Conservation (phyloP, 2,797 vertebrate species). For the Scolopax bukidnonensis region DNA sequence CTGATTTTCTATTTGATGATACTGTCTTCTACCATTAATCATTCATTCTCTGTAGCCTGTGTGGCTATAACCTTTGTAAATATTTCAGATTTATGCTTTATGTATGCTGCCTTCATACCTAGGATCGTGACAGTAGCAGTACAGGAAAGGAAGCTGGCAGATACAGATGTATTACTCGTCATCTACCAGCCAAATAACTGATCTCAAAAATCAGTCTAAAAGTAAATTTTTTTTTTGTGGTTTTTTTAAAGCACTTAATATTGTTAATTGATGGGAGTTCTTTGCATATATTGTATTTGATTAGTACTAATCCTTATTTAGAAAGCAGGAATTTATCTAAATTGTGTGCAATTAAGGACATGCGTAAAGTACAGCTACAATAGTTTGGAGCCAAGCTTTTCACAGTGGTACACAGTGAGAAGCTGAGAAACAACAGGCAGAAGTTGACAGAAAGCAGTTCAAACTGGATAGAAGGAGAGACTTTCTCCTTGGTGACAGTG, state of each 20-base stretch:
- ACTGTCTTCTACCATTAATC: background rate
- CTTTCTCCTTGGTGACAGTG: background rate
- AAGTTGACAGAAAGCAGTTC: background rate
- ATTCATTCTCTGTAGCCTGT: background rate
- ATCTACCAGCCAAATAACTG: background rate
- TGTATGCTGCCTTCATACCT: background rate
- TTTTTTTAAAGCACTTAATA: background rate
- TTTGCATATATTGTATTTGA: background rate
- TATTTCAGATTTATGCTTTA: background rate
- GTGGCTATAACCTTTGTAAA: background rate
- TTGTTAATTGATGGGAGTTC: background rate
- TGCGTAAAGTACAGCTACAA: background rate
- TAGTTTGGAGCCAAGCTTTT: background rate
- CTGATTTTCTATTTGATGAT: background rate
- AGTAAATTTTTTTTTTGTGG: background rate
- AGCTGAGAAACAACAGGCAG: background rate
- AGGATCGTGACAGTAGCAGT: background rate
- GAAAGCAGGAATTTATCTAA: background rate
- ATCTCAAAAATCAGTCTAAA: background rate
- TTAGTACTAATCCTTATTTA: background rate
- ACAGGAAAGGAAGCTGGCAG: background rate
- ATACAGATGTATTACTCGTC: background rate
- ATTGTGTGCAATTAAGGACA: background rate
- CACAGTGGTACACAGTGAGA: rapidly evolving
- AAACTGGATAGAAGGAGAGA: background rate